A percentile compares a stretch with the other conserved stretches of the same genome.
Evolutionary conservation across 1,140 invertebrate species (phyloP).

Genomic region (Aphaenogaster ashmeadi): DNA sequence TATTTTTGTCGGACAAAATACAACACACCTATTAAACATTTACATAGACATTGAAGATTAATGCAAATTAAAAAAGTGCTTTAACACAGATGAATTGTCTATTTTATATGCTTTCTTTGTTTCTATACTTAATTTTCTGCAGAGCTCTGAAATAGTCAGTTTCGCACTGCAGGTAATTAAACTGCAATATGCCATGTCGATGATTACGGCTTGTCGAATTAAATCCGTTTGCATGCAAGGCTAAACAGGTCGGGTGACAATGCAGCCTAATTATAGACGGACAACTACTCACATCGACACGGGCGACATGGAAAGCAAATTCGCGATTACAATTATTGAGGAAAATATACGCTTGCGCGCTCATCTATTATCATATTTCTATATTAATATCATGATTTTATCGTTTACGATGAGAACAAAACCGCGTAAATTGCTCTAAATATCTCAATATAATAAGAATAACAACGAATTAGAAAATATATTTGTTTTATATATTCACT

Average conservation of each 20-base stretch:
- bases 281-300: constrained; percentile 3
- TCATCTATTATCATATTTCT: constrained; percentile 28
- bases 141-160: constrained; percentile 30
- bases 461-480: not conserved
- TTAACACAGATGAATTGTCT: not conserved
- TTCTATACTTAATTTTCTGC: not conserved
- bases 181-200: constrained; percentile 48
- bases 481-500: not conserved
- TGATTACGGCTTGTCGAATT: constrained; percentile 60
- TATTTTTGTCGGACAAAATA: not conserved
- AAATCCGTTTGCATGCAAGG: constrained; percentile 53
- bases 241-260: constrained; percentile 46
- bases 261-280: constrained; percentile 49
- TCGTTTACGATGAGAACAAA: not conserved
- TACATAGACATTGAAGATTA: constrained; percentile 4
- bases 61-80: not conserved
- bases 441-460: not conserved
- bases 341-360: constrained; percentile 11
- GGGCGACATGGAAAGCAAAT: constrained; percentile 15
- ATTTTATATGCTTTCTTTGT: constrained; percentile 16
- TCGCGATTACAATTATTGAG: constrained; percentile 43
- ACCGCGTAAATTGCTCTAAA: not conserved
- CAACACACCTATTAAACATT: constrained; percentile 35
- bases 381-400: not conserved
- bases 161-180: constrained; percentile 57